Percentiles rank a stretch among this genome's conserved stretches.
phyloP scores from a whole-genome alignment of 2,113 vertebrate genomes.

The Centropus bengalensis region DNA sequence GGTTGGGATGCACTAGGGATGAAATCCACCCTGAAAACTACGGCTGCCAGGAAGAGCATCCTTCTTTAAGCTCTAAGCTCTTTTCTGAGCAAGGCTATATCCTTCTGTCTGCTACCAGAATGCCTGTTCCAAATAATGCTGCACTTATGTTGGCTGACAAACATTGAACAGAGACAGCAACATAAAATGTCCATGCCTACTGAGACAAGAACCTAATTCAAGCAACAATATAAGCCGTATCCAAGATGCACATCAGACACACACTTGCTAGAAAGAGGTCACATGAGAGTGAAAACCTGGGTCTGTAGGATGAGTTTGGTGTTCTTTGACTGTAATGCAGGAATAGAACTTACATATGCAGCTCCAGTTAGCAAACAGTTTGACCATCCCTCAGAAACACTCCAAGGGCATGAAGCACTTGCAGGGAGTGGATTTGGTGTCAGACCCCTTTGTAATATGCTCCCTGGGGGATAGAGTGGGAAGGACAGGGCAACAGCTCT shows the following conservation, averaged over 20 bases:
- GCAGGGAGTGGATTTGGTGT: not conserved
- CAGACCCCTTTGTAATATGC: not conserved
- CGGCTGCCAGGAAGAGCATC: not conserved
- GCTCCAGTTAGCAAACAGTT: not conserved
- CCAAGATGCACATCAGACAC: not conserved
- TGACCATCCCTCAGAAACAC: not conserved
- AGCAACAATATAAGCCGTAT: not conserved
- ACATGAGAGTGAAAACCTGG: not conserved
- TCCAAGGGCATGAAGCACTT: not conserved
- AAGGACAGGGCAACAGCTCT: not conserved
- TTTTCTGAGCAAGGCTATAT: not conserved
- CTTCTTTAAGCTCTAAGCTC: not conserved
- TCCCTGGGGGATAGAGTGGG: not conserved
- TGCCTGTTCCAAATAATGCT: not conserved
- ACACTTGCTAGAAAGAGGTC: not conserved
- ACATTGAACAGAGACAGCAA: not conserved
- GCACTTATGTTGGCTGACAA: constrained; percentile 2
- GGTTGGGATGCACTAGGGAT: not conserved
- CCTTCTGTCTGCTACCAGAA: not conserved
- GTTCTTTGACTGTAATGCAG: not conserved
- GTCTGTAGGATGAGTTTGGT: not conserved
- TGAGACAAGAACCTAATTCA: not conserved
- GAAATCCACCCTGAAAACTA: not conserved
- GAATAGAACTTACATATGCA: not conserved
- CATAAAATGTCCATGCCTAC: not conserved